Evolutionary conservation across 1,140 invertebrate species (phyloP), one percentile per base, ranked within the genome.

Genomic region (Glossosoma conforme): DNA sequence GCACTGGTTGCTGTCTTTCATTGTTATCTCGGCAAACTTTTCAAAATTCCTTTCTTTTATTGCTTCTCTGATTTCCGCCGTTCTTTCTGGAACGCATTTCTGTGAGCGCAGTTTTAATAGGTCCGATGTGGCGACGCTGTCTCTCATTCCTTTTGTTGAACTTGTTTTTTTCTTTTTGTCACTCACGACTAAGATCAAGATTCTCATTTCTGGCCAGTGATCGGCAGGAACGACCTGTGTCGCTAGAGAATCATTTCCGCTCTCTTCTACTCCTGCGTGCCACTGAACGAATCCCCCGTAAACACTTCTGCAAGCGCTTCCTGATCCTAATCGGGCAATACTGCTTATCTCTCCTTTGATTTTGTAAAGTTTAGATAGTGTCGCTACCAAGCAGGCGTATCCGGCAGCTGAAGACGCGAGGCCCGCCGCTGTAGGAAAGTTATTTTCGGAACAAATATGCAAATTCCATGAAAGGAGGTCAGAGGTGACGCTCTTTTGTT

Each of bases 371-470:
- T 84, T 77, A 5, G 88, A 81, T 21, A 97, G 65, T 14, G 89
- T 80, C 58, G 77, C 82, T 0, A 88, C 86, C 25, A 93, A 72
- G 67, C 88, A 95, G 17, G 97, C 94, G 75, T 97, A 99, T 17
- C 97, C 97, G 46, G 97, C 93, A 47, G 97, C 97, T 54, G 95
- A 98, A 2, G 94, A 98, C 4, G 97, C 97, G 19, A 99, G 74
- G 1, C 97, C 97, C 54, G 97, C 95, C 17, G 95, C 95, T 14
- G 96, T 98, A 14, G 97, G 97, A 68, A 99, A 99, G 77, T 98
- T 99, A 71, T 99, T 99, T 62, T 85, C 82, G 0, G 96, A 98
- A 30, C 51, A 58, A 36, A 58, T 53, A 50, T 58, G 40, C 18
- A 97, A 62, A 62, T 91, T 85, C 83, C 84, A 90, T 6, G 76